Conservation (phyloP, 2,888 invertebrate species). For the Nomada fucata region DNA sequence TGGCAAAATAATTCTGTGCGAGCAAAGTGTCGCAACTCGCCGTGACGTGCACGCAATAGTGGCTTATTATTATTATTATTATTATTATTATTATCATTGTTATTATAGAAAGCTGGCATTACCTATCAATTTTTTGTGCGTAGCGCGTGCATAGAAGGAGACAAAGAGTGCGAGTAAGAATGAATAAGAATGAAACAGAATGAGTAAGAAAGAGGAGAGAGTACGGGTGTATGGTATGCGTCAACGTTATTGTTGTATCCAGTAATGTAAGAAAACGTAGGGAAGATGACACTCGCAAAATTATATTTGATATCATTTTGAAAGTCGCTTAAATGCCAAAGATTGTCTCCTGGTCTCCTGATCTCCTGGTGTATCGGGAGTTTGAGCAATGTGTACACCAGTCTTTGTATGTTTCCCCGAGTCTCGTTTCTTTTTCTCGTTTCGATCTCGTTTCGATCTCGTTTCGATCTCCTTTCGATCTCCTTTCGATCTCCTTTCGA, state of each 20-base stretch:
- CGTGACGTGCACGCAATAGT: conserved; percentile 53
- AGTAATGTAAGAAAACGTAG: conserved; percentile 65
- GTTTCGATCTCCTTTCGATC: not conserved
- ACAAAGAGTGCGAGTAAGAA: too few species aligned
- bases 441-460: not conserved
- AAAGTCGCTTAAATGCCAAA: conserved; percentile 65
- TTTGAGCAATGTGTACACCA: conserved; percentile 15
- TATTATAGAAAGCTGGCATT: conserved; percentile 36
- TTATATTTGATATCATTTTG: conserved; percentile 78
- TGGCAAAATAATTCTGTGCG: not conserved
- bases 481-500: not conserved
- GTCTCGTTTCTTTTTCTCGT: not conserved
- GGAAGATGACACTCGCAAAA: conserved; percentile 71
- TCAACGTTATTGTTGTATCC: conserved; percentile 60
- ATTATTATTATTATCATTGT: conserved; percentile 15
- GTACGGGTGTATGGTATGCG: too few species aligned
- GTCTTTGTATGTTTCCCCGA: not conserved
- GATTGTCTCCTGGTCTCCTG: conserved; percentile 36
- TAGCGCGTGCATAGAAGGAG: not conserved
- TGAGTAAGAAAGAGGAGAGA: too few species aligned
- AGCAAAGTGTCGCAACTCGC: conserved; percentile 2
- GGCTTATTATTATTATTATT: conserved; percentile 47
- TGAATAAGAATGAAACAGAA: too few species aligned
- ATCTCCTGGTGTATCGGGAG: conserved; percentile 4
- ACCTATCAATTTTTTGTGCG: not conserved